Conservation (phyloP, 2,113 vertebrate species). For the Sula dactylatra region DNA sequence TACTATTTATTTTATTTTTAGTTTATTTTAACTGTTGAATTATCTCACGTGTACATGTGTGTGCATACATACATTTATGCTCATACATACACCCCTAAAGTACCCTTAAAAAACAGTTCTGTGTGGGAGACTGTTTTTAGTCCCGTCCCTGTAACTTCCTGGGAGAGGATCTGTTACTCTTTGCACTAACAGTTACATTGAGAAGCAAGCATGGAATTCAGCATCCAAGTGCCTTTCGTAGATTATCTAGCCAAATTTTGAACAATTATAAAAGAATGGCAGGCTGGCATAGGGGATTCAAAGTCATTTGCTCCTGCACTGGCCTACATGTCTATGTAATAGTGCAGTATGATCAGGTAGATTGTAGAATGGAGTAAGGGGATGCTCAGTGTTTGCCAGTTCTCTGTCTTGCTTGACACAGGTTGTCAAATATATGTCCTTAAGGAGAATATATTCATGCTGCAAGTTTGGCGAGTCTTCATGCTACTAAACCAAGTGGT, state of each 20-base stretch:
- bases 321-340: no score
- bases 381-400: background rate
- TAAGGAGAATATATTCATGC: background rate
- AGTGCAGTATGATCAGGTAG: background rate
- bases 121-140: background rate
- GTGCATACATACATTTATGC: background rate
- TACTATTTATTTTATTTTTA: no score
- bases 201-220: background rate
- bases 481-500: background rate
- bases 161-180: background rate
- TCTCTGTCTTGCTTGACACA: background rate
- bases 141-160: background rate
- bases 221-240: background rate
- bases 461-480: background rate
- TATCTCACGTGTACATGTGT: background rate
- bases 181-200: background rate
- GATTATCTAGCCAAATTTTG: background rate
- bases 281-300: fast-evolving
- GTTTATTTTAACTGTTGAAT: background rate
- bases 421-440: background rate
- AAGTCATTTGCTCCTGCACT: background rate
- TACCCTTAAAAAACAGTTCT: background rate
- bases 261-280: background rate
- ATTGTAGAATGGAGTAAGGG: background rate
- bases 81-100: background rate